Conservation (phyloP, 2,797 vertebrate species). For the Gorsachius magnificus region DNA sequence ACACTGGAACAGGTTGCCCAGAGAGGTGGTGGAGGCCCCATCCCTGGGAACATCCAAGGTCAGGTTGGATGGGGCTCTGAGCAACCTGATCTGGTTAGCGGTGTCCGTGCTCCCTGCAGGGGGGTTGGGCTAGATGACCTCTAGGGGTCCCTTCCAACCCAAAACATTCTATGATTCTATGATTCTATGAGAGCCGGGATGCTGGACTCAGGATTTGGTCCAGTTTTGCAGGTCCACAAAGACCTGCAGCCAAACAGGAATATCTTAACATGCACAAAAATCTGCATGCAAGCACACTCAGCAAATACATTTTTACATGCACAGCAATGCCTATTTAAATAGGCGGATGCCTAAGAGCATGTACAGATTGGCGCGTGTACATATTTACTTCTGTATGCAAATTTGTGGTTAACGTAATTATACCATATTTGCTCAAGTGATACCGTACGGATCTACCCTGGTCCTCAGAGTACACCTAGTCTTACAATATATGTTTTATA, state of each 20-base stretch:
- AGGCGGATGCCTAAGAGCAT: neutral
- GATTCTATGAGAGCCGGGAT: neutral
- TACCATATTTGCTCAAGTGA: neutral
- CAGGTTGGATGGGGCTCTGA: too few relatives aligned
- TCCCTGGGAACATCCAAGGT: too few relatives aligned
- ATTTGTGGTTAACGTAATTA: neutral
- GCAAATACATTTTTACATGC: accelerated
- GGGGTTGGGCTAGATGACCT: too few relatives aligned
- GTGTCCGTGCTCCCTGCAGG: too few relatives aligned
- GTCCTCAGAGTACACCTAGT: too few relatives aligned
- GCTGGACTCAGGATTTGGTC: neutral
- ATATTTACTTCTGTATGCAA: neutral
- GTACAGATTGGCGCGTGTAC: accelerated
- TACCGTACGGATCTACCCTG: neutral
- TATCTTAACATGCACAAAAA: neutral
- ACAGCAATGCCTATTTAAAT: neutral
- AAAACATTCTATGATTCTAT: too few relatives aligned
- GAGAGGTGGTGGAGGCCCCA: too few relatives aligned
- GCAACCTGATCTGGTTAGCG: too few relatives aligned
- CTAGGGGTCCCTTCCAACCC: too few relatives aligned
- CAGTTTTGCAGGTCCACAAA: too few relatives aligned
- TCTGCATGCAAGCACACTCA: accelerated
- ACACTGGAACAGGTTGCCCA: too few relatives aligned
- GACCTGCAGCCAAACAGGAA: neutral
- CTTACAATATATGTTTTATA: neutral